Percentiles rank a stretch among this genome's conserved stretches.
Conservation (phyloP, 2,113 vertebrate species). For the Neolamprologus variostigma region DNA sequence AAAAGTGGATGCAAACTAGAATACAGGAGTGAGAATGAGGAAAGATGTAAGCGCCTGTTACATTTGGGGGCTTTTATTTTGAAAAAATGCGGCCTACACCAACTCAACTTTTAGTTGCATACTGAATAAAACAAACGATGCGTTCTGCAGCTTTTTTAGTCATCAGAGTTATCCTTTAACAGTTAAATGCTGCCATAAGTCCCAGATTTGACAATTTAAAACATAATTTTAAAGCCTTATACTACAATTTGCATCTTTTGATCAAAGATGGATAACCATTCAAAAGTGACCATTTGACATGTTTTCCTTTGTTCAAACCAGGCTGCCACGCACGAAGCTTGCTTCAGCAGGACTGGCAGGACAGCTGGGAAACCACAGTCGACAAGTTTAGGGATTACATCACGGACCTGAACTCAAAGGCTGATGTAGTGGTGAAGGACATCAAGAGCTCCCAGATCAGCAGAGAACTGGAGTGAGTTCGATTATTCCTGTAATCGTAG, state of each 20-base stretch:
- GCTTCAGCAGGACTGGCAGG: background rate
- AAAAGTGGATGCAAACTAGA: background rate
- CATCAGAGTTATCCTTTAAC: background rate
- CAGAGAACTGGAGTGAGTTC: slow-evolving; percentile 73
- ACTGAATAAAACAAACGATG: background rate
- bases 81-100: rapidly evolving
- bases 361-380: slow-evolving; percentile 53
- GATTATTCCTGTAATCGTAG: background rate
- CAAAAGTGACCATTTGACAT: background rate
- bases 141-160: background rate
- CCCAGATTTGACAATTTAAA: background rate
- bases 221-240: background rate
- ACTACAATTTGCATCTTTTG: background rate
- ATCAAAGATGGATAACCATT: background rate
- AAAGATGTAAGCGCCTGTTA: background rate
- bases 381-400: slow-evolving; percentile 57
- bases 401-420: slow-evolving; percentile 23
- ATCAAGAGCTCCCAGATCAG: slow-evolving; percentile 52
- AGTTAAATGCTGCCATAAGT: rapidly evolving
- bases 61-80: background rate
- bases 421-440: slow-evolving; percentile 25
- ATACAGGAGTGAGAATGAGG: background rate
- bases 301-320: background rate
- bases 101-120: background rate
- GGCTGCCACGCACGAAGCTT: slow-evolving; percentile 57